Percentiles rank a stretch among this genome's conserved stretches.
Conservation (phyloP, 2,797 vertebrate genomes). For the Sciurus carolinensis region DNA sequence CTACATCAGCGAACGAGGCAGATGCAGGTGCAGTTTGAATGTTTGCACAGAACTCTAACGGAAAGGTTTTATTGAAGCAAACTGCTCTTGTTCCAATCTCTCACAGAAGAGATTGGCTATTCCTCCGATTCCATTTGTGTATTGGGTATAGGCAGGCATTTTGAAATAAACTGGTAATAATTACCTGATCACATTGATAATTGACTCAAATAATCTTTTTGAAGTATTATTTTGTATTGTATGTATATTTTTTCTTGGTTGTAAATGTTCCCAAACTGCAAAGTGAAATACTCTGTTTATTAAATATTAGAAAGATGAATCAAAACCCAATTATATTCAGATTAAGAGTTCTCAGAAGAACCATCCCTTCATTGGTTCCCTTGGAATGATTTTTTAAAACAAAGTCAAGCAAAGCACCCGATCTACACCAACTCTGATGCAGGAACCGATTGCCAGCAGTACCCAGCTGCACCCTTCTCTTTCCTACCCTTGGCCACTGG, state of each 20-base stretch:
- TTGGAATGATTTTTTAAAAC: not conserved
- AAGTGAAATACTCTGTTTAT: conserved; percentile 21
- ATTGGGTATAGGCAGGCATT: not conserved
- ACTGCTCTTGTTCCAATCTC: not conserved
- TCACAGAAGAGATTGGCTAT: not conserved
- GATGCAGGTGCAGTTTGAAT: not conserved
- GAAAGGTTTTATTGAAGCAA: conserved; percentile 16
- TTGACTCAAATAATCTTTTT: not conserved
- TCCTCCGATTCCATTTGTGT: not conserved
- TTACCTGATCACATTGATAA: too few species aligned
- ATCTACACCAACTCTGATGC: too few species aligned
- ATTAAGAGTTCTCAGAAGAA: not conserved
- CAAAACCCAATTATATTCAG: not conserved
- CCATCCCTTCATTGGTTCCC: not conserved
- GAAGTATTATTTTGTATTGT: not conserved
- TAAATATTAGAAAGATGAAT: conserved; percentile 44
- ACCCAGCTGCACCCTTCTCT: not conserved
- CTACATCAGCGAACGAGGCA: not conserved
- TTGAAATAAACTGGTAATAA: not conserved
- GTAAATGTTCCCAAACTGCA: not conserved
- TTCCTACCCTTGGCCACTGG: not conserved
- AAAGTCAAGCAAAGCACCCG: not conserved
- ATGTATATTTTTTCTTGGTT: not conserved
- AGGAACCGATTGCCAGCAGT: not conserved
- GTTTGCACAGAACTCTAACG: not conserved